phyloP scores from a whole-genome alignment of 2,113 vertebrate genomes.

The Chauna torquata region DNA sequence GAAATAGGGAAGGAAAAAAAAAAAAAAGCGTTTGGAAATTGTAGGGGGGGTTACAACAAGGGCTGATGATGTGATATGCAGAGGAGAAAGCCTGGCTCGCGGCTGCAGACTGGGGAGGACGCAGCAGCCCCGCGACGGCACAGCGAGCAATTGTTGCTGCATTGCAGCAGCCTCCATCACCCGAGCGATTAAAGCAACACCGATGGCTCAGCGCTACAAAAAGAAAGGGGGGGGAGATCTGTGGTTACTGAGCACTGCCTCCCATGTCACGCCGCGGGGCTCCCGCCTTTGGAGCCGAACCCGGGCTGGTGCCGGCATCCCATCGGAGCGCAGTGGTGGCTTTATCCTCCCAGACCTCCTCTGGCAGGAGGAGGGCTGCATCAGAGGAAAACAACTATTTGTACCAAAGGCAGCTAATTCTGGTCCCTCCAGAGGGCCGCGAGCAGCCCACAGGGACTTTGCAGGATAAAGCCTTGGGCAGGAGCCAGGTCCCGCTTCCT shows the following conservation, averaged over 20 bases:
- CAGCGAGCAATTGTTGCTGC: not conserved
- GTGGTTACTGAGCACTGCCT: not conserved
- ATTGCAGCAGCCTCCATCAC: slow-evolving; percentile 49
- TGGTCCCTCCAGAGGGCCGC: too few species aligned
- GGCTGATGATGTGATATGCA: not conserved
- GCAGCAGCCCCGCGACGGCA: not conserved
- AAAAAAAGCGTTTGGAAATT: not conserved
- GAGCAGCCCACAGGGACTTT: not conserved
- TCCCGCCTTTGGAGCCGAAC: not conserved
- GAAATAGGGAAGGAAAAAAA: accelerated
- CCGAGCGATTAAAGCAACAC: not conserved
- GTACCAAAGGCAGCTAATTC: accelerated
- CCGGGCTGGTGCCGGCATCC: not conserved
- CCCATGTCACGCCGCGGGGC: not conserved
- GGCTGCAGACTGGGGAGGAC: not conserved
- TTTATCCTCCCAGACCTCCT: not conserved
- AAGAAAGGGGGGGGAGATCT: not conserved
- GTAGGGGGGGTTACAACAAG: accelerated
- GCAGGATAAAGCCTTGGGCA: accelerated
- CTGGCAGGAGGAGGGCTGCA: not conserved
- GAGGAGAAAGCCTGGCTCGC: not conserved
- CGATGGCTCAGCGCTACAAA: accelerated
- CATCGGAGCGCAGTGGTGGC: not conserved
- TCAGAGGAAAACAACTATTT: accelerated
- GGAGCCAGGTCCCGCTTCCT: not conserved